A percentile compares a stretch with the other conserved stretches of the same genome.
Evolutionary conservation across 92 coral and sea anemone genomes (phyloP).

Genomic region (Parazoanthus swiftii): DNA sequence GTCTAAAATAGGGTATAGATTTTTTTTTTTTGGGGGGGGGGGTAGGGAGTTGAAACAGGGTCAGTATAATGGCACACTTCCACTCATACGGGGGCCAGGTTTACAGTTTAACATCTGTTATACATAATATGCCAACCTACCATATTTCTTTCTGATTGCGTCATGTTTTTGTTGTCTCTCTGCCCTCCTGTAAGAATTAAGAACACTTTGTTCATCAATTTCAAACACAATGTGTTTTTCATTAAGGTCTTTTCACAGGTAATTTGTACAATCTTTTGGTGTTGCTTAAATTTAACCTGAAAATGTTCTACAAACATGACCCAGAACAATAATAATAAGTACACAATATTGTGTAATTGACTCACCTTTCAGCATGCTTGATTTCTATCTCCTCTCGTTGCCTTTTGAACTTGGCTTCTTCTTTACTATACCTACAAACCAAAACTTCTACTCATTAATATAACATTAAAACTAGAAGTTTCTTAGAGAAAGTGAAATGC

Average conservation of each 20-base stretch:
- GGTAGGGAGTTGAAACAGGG: too few relatives aligned
- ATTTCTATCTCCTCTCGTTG: constrained; percentile 84
- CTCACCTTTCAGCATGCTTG: constrained; percentile 80
- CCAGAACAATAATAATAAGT: too few relatives aligned
- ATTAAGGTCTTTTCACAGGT: background rate
- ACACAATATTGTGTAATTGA: background rate
- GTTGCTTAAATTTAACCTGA: too few relatives aligned
- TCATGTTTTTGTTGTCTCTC: constrained; percentile 85
- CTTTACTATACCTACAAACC: constrained; percentile 58
- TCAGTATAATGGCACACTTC: too few relatives aligned
- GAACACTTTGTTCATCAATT: background rate
- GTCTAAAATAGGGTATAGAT: too few relatives aligned
- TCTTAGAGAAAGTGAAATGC: too few relatives aligned
- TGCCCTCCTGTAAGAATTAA: constrained; percentile 57
- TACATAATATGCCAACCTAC: constrained; percentile 26
- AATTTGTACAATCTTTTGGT: background rate
- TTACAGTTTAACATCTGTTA: too few relatives aligned
- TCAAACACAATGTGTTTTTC: background rate
- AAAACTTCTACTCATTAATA: background rate
- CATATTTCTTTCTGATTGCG: constrained; percentile 90
- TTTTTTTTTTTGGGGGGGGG: too few relatives aligned
- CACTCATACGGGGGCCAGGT: too few relatives aligned
- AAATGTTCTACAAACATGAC: too few relatives aligned
- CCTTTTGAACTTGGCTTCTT: constrained; percentile 78
- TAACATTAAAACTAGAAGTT: too few relatives aligned